Percentiles rank a stretch among this genome's conserved stretches.
Conservation (phyloP, 1,140 invertebrate genomes). For the Cyphomyrmex costatus region DNA sequence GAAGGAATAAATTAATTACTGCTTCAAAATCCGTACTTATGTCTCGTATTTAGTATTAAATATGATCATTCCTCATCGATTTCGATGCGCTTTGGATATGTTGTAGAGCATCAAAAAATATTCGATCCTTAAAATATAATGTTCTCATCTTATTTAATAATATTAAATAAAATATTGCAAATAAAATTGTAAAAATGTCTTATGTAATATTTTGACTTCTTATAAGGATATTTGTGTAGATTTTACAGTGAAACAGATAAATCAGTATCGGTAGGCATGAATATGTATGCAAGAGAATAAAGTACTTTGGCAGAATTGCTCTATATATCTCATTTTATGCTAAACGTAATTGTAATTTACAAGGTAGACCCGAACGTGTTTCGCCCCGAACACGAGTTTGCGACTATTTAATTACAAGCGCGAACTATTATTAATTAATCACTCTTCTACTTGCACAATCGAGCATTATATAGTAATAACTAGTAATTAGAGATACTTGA, state of each 20-base stretch:
- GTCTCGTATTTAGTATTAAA: conserved; percentile 7
- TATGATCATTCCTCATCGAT: too few species aligned
- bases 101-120: too few species aligned
- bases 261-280: conserved; percentile 1
- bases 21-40: conserved; percentile 3
- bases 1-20: conserved; percentile 16
- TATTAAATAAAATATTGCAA: background rate
- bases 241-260: background rate
- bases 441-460: conserved; percentile 22
- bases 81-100: too few species aligned
- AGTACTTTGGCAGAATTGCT: conserved; percentile 4
- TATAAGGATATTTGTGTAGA: background rate
- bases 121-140: too few species aligned
- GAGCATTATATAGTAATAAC: conserved; percentile 40
- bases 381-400: conserved; percentile 26
- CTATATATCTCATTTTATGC: conserved; percentile 22
- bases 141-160: background rate
- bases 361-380: conserved; percentile 18
- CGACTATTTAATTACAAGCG: conserved; percentile 48
- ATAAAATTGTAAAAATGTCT: conserved; percentile 9
- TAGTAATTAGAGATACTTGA: conserved; percentile 37
- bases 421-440: conserved; percentile 55
- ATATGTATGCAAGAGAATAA: conserved; percentile 34
- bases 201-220: background rate
- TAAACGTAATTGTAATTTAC: conserved; percentile 59